Percentiles rank a stretch among this genome's conserved stretches.
Evolutionary conservation across 2,113 vertebrate species (phyloP).

Genomic region (Capreolus pygargus): DNA sequence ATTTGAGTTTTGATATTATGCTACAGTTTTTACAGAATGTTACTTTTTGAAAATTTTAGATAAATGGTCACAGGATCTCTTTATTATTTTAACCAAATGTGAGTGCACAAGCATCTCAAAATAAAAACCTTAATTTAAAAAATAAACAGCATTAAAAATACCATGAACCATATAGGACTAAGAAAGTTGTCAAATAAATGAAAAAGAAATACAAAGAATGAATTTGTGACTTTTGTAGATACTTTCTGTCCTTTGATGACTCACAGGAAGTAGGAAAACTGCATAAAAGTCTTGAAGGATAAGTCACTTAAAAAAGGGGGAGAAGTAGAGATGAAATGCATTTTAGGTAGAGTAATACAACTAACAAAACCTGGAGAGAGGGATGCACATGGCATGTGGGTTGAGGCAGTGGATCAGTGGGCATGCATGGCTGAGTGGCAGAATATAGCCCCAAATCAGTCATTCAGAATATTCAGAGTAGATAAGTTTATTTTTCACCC

Average conservation of each 20-base stretch:
- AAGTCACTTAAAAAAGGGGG: background rate
- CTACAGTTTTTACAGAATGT: background rate
- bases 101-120: background rate
- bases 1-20: background rate
- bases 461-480: background rate
- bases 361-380: background rate
- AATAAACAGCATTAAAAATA: background rate
- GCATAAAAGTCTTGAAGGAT: background rate
- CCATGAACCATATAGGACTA: background rate
- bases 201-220: background rate
- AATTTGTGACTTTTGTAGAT: background rate
- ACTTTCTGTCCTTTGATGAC: background rate
- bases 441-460: background rate
- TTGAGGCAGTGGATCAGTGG: background rate
- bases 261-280: background rate
- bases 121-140: background rate
- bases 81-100: background rate
- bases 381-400: accelerated
- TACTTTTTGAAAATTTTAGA: background rate
- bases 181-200: background rate
- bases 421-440: too few relatives aligned
- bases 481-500: background rate
- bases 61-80: background rate
- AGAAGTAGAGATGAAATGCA: background rate
- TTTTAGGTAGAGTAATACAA: background rate